Percentiles rank a stretch among this genome's conserved stretches.
Conservation (phyloP, 2,888 invertebrate genomes). For the Coenonympha arcania region DNA sequence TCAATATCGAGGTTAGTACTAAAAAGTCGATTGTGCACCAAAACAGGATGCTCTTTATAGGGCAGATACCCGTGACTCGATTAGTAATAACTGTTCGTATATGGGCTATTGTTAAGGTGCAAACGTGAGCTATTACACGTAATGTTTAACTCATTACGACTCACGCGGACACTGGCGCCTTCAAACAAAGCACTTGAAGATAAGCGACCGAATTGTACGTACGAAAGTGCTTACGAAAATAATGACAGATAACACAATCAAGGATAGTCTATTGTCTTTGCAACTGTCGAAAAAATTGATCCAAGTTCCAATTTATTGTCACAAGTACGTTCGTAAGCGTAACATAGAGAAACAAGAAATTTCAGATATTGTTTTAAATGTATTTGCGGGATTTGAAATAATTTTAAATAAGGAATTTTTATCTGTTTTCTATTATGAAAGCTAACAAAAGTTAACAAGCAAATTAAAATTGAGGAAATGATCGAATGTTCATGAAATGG, state of each 20-base stretch:
- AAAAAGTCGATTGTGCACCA: conserved; percentile 37
- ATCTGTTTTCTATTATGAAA: neutral
- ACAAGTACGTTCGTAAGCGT: neutral
- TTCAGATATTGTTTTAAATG: neutral
- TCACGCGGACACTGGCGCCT: conserved; percentile 15
- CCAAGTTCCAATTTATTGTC: neutral
- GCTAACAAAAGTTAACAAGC: neutral
- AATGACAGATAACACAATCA: neutral
- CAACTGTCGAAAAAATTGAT: neutral
- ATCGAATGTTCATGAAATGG: neutral
- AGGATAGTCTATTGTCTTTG: neutral
- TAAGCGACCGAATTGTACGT: conserved; percentile 9
- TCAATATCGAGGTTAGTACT: conserved; percentile 41
- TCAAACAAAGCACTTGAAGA: conserved; percentile 18
- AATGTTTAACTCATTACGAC: conserved; percentile 25
- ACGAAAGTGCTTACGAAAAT: conserved; percentile 7
- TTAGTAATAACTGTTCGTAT: conserved; percentile 41
- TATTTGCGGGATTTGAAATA: neutral
- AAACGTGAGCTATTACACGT: conserved; percentile 24
- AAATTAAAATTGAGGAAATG: neutral
- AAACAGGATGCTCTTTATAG: conserved; percentile 55
- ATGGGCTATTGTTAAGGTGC: conserved; percentile 26
- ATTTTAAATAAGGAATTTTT: neutral
- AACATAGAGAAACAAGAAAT: neutral
- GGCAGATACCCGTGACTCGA: conserved; percentile 40